phyloP scores from a whole-genome alignment of 1,140 invertebrate species.

The Lucilia sericata region DNA sequence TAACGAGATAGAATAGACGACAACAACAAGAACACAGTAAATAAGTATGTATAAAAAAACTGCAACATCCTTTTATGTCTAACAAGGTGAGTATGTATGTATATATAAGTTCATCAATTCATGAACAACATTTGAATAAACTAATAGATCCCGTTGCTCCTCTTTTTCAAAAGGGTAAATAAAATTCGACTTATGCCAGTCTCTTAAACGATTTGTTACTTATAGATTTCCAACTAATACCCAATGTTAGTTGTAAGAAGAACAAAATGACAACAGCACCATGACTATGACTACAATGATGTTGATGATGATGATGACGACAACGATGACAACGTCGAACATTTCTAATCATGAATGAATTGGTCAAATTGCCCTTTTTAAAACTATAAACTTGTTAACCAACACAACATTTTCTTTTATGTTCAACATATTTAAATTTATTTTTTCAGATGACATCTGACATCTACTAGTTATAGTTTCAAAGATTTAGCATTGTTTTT shows the following conservation, averaged over 20 bases:
- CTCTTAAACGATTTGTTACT: background rate
- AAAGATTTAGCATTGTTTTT: background rate
- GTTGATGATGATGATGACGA: background rate
- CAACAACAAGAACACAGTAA: background rate
- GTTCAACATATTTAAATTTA: constrained; percentile 25
- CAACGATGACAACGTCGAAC: background rate
- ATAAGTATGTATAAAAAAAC: too few relatives aligned
- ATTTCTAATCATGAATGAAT: constrained; percentile 23
- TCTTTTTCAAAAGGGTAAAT: too few relatives aligned
- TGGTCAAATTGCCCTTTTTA: constrained; percentile 20
- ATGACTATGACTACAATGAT: background rate
- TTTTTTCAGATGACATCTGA: constrained; percentile 19
- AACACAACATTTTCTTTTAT: constrained; percentile 22
- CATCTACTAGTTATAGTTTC: background rate
- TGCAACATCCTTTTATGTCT: too few relatives aligned
- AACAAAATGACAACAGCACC: background rate
- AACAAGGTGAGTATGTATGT: too few relatives aligned
- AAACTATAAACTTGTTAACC: background rate
- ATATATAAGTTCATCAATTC: too few relatives aligned
- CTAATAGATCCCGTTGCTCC: too few relatives aligned
- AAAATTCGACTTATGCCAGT: background rate
- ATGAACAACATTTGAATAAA: too few relatives aligned
- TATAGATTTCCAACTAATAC: background rate
- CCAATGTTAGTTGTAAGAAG: background rate
- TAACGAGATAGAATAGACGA: background rate